Conservation (phyloP, 2,888 invertebrate species). For the Bruchidius siliquastri region DNA sequence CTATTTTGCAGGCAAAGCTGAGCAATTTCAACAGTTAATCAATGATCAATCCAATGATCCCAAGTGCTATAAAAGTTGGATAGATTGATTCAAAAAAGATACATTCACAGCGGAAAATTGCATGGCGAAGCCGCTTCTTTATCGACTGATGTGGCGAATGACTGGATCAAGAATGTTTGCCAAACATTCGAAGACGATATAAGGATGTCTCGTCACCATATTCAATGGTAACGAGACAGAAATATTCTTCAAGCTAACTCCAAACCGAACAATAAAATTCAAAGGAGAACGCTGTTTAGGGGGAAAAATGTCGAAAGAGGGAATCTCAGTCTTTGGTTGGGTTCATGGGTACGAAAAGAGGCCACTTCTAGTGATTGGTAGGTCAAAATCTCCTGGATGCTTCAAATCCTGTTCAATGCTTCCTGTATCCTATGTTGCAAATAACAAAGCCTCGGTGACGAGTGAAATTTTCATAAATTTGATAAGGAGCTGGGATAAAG, state of each 20-base stretch:
- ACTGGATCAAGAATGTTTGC: neutral
- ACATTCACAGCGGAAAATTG: too few relatives aligned
- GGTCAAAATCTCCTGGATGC: constrained; percentile 28
- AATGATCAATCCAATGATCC: too few relatives aligned
- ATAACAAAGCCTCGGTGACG: constrained; percentile 17
- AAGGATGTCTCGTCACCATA: neutral
- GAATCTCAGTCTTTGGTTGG: constrained; percentile 24
- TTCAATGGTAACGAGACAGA: constrained; percentile 3
- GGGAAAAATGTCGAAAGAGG: constrained; percentile 24
- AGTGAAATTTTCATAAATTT: constrained; percentile 9
- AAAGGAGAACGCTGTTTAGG: constrained; percentile 28
- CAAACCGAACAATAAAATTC: constrained; percentile 23
- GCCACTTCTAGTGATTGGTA: constrained; percentile 32
- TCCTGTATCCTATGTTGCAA: constrained; percentile 22
- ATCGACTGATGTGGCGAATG: neutral
- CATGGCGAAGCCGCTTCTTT: neutral
- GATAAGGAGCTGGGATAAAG: constrained; percentile 11
- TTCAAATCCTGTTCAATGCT: constrained; percentile 30
- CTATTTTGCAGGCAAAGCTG: too few relatives aligned
- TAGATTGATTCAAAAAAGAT: too few relatives aligned
- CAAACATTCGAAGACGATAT: neutral
- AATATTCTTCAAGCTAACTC: neutral
- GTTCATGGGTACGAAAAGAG: constrained; percentile 29
- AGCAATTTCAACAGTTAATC: too few relatives aligned
- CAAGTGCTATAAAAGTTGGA: too few relatives aligned